Evolutionary conservation across 2,113 vertebrate genomes (phyloP).

Genomic region (Agelaius tricolor): DNA sequence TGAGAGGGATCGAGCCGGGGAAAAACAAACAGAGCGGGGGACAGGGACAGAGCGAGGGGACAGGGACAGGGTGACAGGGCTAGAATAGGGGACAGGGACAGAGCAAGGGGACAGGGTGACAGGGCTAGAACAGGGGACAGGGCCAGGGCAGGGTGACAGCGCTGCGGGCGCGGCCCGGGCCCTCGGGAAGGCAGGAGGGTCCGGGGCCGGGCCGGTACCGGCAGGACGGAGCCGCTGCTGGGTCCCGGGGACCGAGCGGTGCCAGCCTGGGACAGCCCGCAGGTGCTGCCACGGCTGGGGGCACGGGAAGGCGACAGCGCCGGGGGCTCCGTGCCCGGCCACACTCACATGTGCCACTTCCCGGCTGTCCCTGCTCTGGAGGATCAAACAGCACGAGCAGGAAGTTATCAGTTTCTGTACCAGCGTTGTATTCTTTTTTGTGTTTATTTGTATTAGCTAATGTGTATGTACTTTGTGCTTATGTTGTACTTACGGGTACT

Average conservation of each 20-base stretch:
- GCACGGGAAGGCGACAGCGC: background rate
- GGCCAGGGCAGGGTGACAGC: no score
- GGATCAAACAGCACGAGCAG: background rate
- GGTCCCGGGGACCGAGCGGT: fast-evolving
- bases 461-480: background rate
- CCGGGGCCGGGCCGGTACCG: background rate
- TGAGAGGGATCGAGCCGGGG: no score
- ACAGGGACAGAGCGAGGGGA: no score
- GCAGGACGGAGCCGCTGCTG: no score
- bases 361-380: fast-evolving
- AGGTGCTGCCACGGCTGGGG: background rate
- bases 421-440: fast-evolving
- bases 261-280: background rate
- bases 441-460: background rate
- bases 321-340: background rate
- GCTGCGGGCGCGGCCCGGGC: no score
- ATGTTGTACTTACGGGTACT: fast-evolving
- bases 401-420: background rate
- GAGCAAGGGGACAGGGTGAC: no score
- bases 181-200: background rate
- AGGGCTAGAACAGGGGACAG: no score
- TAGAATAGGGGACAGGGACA: no score
- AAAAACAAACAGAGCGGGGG: no score
- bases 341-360: fast-evolving
- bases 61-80: no score